Evolutionary conservation across 2,113 vertebrate species (phyloP).

Genomic region (Heliornis fulica): DNA sequence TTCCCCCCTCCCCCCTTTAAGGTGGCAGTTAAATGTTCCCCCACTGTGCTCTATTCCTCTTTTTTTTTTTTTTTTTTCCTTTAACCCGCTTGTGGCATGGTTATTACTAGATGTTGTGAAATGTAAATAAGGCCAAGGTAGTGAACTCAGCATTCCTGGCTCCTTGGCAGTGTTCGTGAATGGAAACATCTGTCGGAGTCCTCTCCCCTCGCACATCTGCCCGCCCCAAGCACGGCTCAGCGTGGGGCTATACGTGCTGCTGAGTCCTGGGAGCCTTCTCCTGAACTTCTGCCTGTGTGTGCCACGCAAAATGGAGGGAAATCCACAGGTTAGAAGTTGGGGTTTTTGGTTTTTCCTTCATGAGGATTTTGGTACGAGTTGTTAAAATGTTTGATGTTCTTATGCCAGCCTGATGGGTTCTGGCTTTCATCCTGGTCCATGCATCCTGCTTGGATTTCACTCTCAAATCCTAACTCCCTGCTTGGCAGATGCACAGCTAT

Average conservation of each 20-base stretch:
- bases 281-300: neutral
- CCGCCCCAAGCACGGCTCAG: neutral
- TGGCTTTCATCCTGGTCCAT: neutral
- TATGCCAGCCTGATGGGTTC: neutral
- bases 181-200: constrained; percentile 48
- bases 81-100: neutral
- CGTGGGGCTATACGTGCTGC: neutral
- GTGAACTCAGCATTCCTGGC: neutral
- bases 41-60: fast-evolving
- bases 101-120: constrained; percentile 22
- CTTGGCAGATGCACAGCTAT: neutral
- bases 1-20: neutral
- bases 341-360: too few species aligned
- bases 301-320: neutral
- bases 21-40: fast-evolving
- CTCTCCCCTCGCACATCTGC: neutral
- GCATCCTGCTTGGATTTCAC: neutral
- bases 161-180: constrained; percentile 36
- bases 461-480: neutral
- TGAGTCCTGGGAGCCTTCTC: neutral
- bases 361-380: neutral
- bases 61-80: neutral
- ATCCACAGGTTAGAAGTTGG: neutral
- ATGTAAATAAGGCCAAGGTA: constrained; percentile 53
- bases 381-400: neutral